Conservation (phyloP, 2,113 vertebrate genomes). For the Mormoops blainvillei region DNA sequence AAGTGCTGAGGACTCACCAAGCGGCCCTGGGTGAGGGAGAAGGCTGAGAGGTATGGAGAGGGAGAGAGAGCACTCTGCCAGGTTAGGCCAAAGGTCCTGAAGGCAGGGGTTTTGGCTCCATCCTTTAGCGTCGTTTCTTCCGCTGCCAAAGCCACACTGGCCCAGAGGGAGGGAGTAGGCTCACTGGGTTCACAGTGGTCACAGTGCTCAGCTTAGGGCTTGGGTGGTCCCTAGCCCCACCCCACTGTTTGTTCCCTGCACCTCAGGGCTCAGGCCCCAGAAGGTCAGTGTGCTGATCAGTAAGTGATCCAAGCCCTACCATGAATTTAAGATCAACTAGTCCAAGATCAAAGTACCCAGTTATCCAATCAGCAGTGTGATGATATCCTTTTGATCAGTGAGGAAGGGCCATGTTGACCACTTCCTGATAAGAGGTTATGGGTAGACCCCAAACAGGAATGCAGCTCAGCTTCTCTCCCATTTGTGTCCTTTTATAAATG, state of each 20-base stretch:
- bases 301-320: neutral
- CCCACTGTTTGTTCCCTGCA: neutral
- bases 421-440: neutral
- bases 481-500: neutral
- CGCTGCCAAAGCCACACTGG: neutral
- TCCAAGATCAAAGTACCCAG: constrained; percentile 11
- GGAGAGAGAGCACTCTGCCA: too few species aligned
- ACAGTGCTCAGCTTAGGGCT: neutral
- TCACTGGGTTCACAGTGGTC: neutral
- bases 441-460: neutral
- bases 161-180: neutral
- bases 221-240: neutral
- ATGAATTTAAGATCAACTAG: constrained; percentile 12
- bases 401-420: neutral
- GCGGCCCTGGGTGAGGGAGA: neutral
- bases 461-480: neutral
- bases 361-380: constrained; percentile 26
- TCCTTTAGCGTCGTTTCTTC: neutral
- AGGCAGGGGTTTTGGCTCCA: neutral
- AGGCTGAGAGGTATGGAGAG: neutral
- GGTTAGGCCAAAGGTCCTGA: neutral
- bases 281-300: neutral
- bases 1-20: neutral
- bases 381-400: neutral
- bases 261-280: neutral